Conservation (phyloP, 2,113 vertebrate species). For the Muscicapa adusta region DNA sequence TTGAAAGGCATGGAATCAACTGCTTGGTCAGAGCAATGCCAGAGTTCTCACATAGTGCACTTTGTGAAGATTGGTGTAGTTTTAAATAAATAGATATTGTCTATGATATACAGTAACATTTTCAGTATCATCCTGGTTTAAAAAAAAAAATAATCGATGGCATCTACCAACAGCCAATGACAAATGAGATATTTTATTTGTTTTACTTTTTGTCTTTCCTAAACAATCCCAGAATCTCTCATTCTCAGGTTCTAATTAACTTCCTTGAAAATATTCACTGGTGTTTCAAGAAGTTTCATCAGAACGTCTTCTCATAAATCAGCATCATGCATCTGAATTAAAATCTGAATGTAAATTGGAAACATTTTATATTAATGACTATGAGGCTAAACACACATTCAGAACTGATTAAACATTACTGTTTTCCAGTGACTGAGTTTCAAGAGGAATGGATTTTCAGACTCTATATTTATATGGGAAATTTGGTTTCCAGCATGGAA, state of each 20-base stretch:
- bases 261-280: conserved; percentile 54
- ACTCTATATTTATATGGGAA: not conserved
- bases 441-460: not conserved
- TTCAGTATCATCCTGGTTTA: not conserved
- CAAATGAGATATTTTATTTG: conserved; percentile 51
- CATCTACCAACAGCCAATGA: not conserved
- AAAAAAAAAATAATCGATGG: not conserved
- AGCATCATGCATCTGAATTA: conserved; percentile 49
- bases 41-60: not conserved
- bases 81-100: not conserved
- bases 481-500: not conserved
- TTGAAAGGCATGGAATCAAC: not conserved
- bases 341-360: conserved; percentile 54
- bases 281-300: conserved; percentile 54
- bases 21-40: not conserved
- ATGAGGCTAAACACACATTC: conserved; percentile 34
- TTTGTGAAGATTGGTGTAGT: not conserved
- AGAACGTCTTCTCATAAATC: conserved; percentile 38
- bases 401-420: conserved; percentile 37
- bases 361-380: conserved; percentile 33
- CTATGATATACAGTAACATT: not conserved
- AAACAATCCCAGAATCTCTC: conserved; percentile 34
- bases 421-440: not conserved
- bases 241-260: conserved; percentile 62
- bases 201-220: conserved; percentile 45